Evolutionary conservation across 2,888 invertebrate genomes (phyloP), one percentile per base, ranked within the genome.

Genomic region (Branchellion lobata): DNA sequence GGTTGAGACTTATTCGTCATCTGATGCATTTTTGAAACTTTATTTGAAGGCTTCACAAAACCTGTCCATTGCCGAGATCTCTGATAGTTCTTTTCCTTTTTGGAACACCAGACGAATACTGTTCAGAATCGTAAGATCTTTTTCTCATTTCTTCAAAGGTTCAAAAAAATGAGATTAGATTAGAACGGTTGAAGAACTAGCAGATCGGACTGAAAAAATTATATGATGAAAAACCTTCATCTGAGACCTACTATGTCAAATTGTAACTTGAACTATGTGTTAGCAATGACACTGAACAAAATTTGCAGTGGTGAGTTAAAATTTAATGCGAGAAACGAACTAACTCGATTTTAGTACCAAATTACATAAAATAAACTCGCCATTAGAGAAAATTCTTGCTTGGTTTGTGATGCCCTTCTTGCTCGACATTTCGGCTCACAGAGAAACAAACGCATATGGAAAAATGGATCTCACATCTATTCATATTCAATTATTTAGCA

Each of bases 61-160:
- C n/a, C n/a, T n/a, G 40, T 69, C 81, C 81, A 34, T 81, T 77
- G 34, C 75, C 79, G 27, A 77, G 33, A 36, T 40, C 51, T 14
- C 79, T 36, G 27, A 79, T 79, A 21, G 76, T 81, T 69, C 81
- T 69, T 5, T 71, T 73, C 24, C 76, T 74, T n/a, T 57, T 57
- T 8, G 61, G 61, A 8, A 57, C 61, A 5, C 61, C 61, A 18
- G 61, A 57, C 61, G 61, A 57, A n/a, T 57, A n/a, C 24, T 57
- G 61, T 18, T 57, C 61, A 8, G n/a, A 3, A n/a, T 57, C 61
- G 21, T n/a, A 8, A 18, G 14, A 18, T n/a, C 61, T 57, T n/a
- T 57, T 57, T 8, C 61, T 8, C 21, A 24, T 8, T 18, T 57
- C 61, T 40, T 5, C n/a, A n/a, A n/a, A n/a, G n/a, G n/a, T n/a